Evolutionary conservation across 2,888 invertebrate genomes (phyloP).

Genomic region (Acholoe squamosa): DNA sequence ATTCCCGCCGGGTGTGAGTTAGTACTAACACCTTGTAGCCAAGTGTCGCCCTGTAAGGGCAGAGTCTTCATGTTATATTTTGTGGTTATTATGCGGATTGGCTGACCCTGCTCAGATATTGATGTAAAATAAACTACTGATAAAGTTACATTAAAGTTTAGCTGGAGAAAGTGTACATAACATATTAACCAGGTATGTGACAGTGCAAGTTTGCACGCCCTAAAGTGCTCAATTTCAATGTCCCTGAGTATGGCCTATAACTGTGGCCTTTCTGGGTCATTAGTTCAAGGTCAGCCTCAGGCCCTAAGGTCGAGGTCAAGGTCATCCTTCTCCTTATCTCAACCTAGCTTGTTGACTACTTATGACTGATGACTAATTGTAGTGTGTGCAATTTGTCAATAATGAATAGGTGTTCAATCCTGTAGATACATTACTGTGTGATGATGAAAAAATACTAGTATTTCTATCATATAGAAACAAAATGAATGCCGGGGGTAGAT

Average conservation of each 20-base stretch:
- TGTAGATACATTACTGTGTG: slow-evolving; percentile 41
- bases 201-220: slow-evolving; percentile 49
- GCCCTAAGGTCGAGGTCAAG: slow-evolving; percentile 32
- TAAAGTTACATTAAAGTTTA: slow-evolving; percentile 9
- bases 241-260: slow-evolving; percentile 12
- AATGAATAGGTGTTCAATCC: background rate
- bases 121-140: slow-evolving; percentile 4
- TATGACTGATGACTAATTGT: slow-evolving; percentile 24
- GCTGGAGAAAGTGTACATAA: slow-evolving; percentile 48
- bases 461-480: slow-evolving; percentile 35
- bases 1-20: background rate
- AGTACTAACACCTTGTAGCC: slow-evolving; percentile 16
- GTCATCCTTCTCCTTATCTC: slow-evolving; percentile 48
- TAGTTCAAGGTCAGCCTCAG: slow-evolving; percentile 52
- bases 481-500: background rate
- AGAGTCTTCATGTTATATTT: slow-evolving; percentile 30
- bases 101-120: slow-evolving; percentile 49
- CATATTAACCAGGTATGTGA: slow-evolving; percentile 56
- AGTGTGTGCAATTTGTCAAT: background rate
- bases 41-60: slow-evolving; percentile 2
- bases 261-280: slow-evolving; percentile 35
- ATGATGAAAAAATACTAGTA: background rate
- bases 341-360: slow-evolving; percentile 36
- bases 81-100: slow-evolving; percentile 38
- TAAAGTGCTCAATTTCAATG: slow-evolving; percentile 60